Evolutionary conservation across 1,140 invertebrate genomes (phyloP).

Genomic region (Listronotus bonariensis): DNA sequence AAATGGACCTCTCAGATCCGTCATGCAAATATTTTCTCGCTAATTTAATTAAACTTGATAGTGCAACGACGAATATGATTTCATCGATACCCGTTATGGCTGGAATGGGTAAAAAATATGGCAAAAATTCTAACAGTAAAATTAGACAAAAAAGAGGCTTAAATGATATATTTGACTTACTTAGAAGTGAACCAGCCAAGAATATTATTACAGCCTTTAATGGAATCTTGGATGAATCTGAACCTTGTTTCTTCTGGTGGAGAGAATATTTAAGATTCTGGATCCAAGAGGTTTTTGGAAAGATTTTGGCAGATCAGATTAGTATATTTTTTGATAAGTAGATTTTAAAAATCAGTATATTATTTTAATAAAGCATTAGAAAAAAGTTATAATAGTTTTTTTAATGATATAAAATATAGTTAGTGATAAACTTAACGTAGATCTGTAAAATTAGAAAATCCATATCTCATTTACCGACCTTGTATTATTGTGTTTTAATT

Average conservation of each 20-base stretch:
- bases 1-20: conserved; percentile 2
- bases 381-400: too few species aligned
- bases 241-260: background rate
- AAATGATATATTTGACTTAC: background rate
- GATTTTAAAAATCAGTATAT: background rate
- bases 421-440: too few species aligned
- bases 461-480: too few species aligned
- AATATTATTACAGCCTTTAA: background rate
- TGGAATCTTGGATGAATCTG: background rate
- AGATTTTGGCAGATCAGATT: background rate
- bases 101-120: background rate
- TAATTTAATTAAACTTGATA: background rate
- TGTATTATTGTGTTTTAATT: too few species aligned
- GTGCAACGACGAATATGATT: background rate
- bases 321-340: conserved; percentile 1
- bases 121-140: background rate
- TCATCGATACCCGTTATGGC: background rate
- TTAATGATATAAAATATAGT: too few species aligned
- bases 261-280: conserved; percentile 4
- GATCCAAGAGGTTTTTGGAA: background rate
- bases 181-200: background rate
- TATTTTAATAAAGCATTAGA: background rate
- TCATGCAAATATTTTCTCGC: conserved; percentile 1
- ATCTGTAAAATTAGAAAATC: too few species aligned
- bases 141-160: background rate